phyloP scores from a whole-genome alignment of 2,113 vertebrate genomes.

The Reinhardtius hippoglossoides region DNA sequence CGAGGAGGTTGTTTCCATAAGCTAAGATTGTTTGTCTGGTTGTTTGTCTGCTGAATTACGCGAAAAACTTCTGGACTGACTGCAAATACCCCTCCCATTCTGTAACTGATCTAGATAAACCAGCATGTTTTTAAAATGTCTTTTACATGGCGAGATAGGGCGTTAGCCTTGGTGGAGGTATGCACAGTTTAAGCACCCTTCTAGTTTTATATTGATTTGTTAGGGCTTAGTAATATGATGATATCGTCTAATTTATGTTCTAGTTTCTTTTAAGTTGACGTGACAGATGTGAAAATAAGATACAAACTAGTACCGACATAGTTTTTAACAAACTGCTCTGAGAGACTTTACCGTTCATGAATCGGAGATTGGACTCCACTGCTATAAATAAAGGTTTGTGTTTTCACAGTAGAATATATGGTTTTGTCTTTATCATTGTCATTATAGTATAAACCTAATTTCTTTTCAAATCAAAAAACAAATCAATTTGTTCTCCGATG shows the following conservation, averaged over 20 bases:
- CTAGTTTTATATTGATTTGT: background rate
- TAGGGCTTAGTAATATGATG: background rate
- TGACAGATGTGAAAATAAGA: background rate
- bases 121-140: too few species aligned
- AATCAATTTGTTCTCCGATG: background rate
- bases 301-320: background rate
- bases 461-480: background rate
- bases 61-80: too few species aligned
- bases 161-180: too few species aligned
- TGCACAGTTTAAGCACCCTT: background rate
- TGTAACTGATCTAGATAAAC: too few species aligned
- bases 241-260: background rate
- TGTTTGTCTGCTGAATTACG: too few species aligned
- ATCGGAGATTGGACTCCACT: background rate
- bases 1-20: too few species aligned
- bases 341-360: background rate
- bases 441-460: background rate
- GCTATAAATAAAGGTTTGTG: background rate
- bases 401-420: background rate
- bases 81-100: too few species aligned
- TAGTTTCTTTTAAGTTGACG: background rate
- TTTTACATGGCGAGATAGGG: too few species aligned
- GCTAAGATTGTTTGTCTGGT: too few species aligned
- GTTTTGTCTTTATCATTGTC: slow-evolving; percentile 11
- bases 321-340: background rate